A percentile compares a stretch with the other conserved stretches of the same genome.
These are phyloP conservation scores for Morus bassanus DNA, from an alignment of 2,797 vertebrate species.

Conservation along the genomic window DNA sequence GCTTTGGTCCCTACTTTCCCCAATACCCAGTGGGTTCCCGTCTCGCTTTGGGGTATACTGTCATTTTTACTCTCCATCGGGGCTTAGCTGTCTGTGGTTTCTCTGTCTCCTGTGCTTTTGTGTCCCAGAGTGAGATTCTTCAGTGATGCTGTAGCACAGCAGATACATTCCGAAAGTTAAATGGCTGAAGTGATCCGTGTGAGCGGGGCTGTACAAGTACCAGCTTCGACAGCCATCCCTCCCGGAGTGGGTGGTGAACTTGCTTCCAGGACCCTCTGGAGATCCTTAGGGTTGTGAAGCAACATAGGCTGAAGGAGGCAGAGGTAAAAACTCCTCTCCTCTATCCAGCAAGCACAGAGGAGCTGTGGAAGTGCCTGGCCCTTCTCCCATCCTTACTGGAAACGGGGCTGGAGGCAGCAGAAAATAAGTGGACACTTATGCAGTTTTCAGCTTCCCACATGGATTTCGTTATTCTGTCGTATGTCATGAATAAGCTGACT, in stretches of 20 bases:
- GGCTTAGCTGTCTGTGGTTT: background rate
- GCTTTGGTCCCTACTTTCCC: background rate
- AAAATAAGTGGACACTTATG: background rate
- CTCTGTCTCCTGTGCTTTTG: background rate
- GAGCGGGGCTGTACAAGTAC: background rate
- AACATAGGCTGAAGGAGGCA: fast-evolving
- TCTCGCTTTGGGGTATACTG: background rate
- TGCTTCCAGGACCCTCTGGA: background rate
- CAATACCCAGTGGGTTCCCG: fast-evolving
- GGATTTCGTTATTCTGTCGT: background rate
- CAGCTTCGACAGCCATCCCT: background rate
- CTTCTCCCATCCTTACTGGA: background rate
- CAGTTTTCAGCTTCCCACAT: background rate
- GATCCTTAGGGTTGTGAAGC: background rate
- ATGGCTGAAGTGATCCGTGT: background rate
- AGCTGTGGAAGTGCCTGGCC: background rate
- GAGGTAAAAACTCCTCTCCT: background rate
- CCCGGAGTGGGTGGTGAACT: background rate
- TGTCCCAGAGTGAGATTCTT: background rate
- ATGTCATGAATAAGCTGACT: background rate
- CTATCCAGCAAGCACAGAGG: background rate
- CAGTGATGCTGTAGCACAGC: background rate
- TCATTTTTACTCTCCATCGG: background rate
- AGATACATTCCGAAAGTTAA: background rate
- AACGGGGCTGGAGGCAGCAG: background rate